Evolutionary conservation across 2,888 invertebrate genomes (phyloP).

Genomic region (Hyposoter dolosus): DNA sequence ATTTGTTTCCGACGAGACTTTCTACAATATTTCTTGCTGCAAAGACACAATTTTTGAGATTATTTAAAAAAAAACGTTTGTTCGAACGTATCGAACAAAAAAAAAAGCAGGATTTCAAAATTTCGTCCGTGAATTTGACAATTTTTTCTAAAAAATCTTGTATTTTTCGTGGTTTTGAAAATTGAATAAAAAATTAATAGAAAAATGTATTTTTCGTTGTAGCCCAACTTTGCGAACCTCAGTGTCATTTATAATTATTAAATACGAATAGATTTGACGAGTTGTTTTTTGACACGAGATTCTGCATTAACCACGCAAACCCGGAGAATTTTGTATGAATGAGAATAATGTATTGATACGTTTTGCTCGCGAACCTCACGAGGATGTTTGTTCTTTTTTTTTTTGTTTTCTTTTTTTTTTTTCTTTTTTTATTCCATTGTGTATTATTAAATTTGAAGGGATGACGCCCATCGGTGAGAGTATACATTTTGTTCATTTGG

Average conservation of each 20-base stretch:
- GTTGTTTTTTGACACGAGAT: not conserved
- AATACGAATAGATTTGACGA: not conserved
- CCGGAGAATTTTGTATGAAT: not conserved
- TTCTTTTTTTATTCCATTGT: not conserved
- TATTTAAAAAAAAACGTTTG: no score
- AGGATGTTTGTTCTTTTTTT: not conserved
- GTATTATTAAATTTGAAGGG: conserved; percentile 39
- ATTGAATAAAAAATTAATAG: no score
- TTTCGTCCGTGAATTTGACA: no score
- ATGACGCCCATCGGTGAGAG: conserved; percentile 17
- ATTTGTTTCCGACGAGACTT: no score
- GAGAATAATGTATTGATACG: conserved; percentile 19
- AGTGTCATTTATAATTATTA: conserved; percentile 3
- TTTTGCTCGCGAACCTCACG: conserved; percentile 11
- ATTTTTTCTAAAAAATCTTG: no score
- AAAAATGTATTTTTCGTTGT: no score
- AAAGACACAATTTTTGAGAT: no score
- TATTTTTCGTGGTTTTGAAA: no score
- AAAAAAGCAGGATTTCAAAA: no score
- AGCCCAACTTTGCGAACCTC: no score
- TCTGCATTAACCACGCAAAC: conserved; percentile 6
- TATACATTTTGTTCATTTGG: conserved; percentile 58
- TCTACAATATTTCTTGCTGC: no score
- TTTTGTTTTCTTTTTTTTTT: not conserved
- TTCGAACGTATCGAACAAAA: no score